phyloP scores from a whole-genome alignment of 2,888 invertebrate species.

The Pachycephus smyrnensis region DNA sequence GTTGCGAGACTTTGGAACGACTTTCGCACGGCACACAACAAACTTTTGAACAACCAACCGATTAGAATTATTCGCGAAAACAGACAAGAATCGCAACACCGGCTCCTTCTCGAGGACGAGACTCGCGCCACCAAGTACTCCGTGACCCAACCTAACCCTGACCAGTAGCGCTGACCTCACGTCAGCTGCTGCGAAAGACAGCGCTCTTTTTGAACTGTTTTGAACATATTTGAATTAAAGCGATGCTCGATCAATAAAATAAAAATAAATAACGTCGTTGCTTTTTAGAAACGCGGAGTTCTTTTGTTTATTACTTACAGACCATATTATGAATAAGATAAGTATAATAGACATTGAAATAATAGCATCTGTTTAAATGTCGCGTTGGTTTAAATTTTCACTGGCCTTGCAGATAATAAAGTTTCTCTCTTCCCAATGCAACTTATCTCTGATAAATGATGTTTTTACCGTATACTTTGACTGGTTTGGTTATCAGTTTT shows the following conservation, averaged over 20 bases:
- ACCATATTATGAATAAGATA: neutral
- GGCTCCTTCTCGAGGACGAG: neutral
- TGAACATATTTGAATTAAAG: neutral
- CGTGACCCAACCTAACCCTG: neutral
- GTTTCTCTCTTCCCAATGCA: neutral
- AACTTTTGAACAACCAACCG: neutral
- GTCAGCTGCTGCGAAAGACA: neutral
- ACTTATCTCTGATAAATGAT: neutral
- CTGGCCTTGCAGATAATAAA: neutral
- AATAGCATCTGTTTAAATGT: neutral
- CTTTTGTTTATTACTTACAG: neutral
- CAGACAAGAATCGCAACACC: slow-evolving; percentile 36
- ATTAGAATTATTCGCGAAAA: slow-evolving; percentile 40
- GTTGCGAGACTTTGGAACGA: neutral
- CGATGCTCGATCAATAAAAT: neutral
- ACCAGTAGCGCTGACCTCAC: neutral
- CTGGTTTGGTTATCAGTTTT: neutral
- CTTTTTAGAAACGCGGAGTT: neutral
- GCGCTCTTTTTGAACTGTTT: neutral
- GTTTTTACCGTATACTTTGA: neutral
- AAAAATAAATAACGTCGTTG: neutral
- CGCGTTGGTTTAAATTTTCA: neutral
- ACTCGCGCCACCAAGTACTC: neutral
- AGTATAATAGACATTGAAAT: neutral
- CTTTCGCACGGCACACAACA: neutral